Evolutionary conservation across 2,113 vertebrate species (phyloP), one percentile per base, ranked within the genome.

Genomic region (Coptodon bakossiorum): DNA sequence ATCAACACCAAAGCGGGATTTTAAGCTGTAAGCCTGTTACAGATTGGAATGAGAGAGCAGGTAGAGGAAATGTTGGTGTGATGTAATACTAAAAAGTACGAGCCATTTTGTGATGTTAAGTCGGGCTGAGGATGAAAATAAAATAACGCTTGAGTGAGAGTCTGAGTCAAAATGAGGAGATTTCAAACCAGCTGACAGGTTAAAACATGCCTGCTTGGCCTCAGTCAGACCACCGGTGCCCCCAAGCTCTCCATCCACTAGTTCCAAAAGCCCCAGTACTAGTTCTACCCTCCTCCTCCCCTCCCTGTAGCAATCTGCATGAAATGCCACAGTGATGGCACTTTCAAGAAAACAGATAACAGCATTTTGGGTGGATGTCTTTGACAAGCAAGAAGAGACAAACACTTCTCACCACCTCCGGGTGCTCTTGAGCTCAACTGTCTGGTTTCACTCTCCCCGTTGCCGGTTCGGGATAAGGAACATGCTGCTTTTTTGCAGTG

Each of bases 141-240:
- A 79, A 52, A 48, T 50, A n/a, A 29, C 5, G 2, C 24, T 66
- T 40, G 38, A 19, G 53, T 48, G n/a, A 24, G 38, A 57, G 29
- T 10, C 14, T 43, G 36, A 53, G 53, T 48, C 24, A 24, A 80
- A 89, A 53, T 56, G 5, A 45, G 57, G 27, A 40, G 53, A 22
- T 29, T 57, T 13, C 3, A 78, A 63, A 56, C 34, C 19, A 3
- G 17, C 9, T 48, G 88, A 91, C 92, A 7, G 85, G 90, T 92
- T 86, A 27, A 89, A 87, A 93, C 93, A 90, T 56, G 93, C 43
- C 78, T 63, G 22, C 16, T 4, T 78, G 71, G 45, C 52, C 61
- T 87, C 90, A 85, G 82, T 84, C 36, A 52, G 59, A 61, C 66
- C 34, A 83, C 56, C 38, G 61, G 48, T 57, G 90, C 73, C 91